Base-by-base conservation (phyloP, 2,113 vertebrate genomes). In the Pachyramphus minor region DNA sequence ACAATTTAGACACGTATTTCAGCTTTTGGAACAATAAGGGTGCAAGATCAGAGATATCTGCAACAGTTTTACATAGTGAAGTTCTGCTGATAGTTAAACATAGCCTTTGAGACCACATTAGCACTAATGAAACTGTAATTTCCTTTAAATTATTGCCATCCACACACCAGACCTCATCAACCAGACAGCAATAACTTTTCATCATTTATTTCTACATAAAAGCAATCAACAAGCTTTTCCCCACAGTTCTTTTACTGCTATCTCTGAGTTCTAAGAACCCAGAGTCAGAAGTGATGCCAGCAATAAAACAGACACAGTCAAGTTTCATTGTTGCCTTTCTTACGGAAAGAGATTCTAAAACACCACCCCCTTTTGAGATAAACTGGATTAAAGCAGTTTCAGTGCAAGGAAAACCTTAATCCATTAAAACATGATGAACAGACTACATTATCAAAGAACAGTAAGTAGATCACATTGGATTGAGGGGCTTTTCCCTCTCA, bases 81-180 rank as follows among this genome's bases (percentile, higher is more conserved):
- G 53, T 47, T 62, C 33, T 59, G 23, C 72, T 83, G 55, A 45
- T 20, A 33, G 77, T 93, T 94, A 96, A 96, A 95, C 28, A 78
- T 15, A 79, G 58, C 52, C 64, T 93, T 91, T 5, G 47, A 93
- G 72, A 90, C 60, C 53, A 45, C 62, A 75, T 74, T 45, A 62
- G 6, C 41, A 53, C 55, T 91, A 96, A 95, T 93, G 83, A 96
- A 97, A 88, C 42, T 71, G 42, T 63, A 82, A 91, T 92, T 95
- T 94, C 82, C 90, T 95, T 81, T 86, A 93, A 95, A 92, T 89
- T 92, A 91, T 73, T 90, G 49, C 82, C 60, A 62, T 55, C 53
- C 78, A 71, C 37, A 78, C 52, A 18, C 60, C 56, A 96, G 88
- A 93, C 60, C 60, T 88, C 75, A 93, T 88, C 85, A 86, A 59